Evolutionary conservation across 2,797 vertebrate genomes (phyloP).

Genomic region (Crenichthys baileyi): DNA sequence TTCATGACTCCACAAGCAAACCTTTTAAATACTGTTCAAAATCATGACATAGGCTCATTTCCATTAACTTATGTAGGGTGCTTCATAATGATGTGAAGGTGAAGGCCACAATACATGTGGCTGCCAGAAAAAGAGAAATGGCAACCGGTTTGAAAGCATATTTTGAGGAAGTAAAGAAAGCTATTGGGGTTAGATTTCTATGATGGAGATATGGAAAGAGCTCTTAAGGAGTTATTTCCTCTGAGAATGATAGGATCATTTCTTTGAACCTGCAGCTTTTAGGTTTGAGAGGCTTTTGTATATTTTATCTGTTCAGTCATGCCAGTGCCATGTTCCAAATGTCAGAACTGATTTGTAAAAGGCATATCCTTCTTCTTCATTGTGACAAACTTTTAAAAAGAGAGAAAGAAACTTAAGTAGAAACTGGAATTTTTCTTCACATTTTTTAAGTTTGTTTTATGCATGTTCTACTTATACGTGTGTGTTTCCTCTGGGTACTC

Average conservation of each 20-base stretch:
- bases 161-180: neutral
- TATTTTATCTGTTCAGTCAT: neutral
- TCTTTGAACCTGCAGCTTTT: neutral
- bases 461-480: neutral
- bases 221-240: neutral
- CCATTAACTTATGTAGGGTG: neutral
- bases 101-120: neutral
- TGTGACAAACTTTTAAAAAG: neutral
- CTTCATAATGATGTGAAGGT: neutral
- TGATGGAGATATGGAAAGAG: neutral
- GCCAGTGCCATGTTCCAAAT: neutral
- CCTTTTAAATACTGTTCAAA: neutral
- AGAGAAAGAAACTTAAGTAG: neutral
- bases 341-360: neutral
- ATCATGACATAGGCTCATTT: neutral
- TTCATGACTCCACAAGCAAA: neutral
- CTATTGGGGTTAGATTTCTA: neutral
- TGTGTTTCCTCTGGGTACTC: neutral
- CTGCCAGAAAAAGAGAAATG: neutral
- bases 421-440: neutral
- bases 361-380: neutral
- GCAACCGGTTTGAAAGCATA: neutral
- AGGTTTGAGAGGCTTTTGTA: neutral
- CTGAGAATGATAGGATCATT: neutral
- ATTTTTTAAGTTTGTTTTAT: neutral